Percentiles rank a stretch among this genome's conserved stretches.
These are phyloP conservation scores for Pholis gunnellus DNA, from an alignment of 2,113 vertebrate species.

Conservation along the genomic window DNA sequence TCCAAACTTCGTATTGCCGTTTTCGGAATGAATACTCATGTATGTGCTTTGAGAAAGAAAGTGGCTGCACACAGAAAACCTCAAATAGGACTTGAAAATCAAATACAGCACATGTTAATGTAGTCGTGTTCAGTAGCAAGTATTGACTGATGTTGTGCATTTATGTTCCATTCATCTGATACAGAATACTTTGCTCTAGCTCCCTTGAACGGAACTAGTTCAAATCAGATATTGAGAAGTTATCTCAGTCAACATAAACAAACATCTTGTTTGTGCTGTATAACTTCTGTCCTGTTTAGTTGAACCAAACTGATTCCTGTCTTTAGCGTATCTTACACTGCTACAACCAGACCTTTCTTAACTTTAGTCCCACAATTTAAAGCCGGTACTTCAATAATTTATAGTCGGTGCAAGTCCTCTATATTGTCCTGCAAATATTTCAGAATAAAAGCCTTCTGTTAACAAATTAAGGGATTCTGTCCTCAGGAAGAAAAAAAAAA, in stretches of 20 bases:
- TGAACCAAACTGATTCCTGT: background rate
- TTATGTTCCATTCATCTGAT: background rate
- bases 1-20: background rate
- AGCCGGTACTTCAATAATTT: no score
- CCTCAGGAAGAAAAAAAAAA: no score
- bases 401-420: no score
- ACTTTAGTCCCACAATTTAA: no score
- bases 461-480: no score
- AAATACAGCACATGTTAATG: background rate
- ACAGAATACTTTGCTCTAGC: no score
- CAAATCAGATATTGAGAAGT: background rate
- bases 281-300: background rate
- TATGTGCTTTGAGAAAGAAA: background rate
- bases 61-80: background rate
- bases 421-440: no score
- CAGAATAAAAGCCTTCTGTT: no score
- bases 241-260: background rate
- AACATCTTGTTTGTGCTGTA: background rate
- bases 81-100: background rate
- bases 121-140: background rate
- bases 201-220: no score
- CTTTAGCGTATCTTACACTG: background rate
- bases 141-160: background rate
- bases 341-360: no score
- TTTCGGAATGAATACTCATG: background rate